These are phyloP conservation scores for Anastrepha ludens DNA, from an alignment of 1,140 invertebrate genomes.

Conservation along the genomic window DNA sequence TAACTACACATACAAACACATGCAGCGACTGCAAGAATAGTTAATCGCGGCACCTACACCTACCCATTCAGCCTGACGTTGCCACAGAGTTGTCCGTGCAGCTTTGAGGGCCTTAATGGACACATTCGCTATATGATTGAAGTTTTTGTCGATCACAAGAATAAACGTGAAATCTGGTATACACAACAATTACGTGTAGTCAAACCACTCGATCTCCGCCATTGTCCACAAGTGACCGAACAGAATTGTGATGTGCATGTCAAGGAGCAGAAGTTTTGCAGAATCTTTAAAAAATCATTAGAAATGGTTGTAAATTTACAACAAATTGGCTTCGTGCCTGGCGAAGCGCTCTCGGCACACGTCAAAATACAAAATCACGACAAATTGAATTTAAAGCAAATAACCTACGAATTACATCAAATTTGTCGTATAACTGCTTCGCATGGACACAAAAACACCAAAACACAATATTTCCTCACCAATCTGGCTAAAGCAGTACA, in stretches of 20 bases:
- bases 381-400: slow-evolving; percentile 73
- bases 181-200: slow-evolving; percentile 81
- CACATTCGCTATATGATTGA: slow-evolving; percentile 82
- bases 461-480: slow-evolving; percentile 70
- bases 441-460: slow-evolving; percentile 57
- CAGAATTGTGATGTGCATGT: slow-evolving; percentile 55
- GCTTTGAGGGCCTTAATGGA: slow-evolving; percentile 83
- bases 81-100: slow-evolving; percentile 79
- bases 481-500: slow-evolving; percentile 76
- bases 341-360: slow-evolving; percentile 65
- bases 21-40: slow-evolving; percentile 60
- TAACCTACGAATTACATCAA: slow-evolving; percentile 75
- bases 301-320: slow-evolving; percentile 65
- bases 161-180: slow-evolving; percentile 80
- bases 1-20: not conserved
- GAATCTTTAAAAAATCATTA: slow-evolving; percentile 66
- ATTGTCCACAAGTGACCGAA: slow-evolving; percentile 56
- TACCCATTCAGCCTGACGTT: slow-evolving; percentile 78
- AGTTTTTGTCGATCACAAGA: slow-evolving; percentile 79
- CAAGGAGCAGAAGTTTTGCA: slow-evolving; percentile 60
- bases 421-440: slow-evolving; percentile 61
- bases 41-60: slow-evolving; percentile 75
- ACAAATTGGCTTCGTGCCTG: slow-evolving; percentile 64
- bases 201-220: slow-evolving; percentile 80
- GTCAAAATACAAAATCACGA: slow-evolving; percentile 63